Conservation (phyloP, 2,888 invertebrate genomes). For the Sesamia inferens region DNA sequence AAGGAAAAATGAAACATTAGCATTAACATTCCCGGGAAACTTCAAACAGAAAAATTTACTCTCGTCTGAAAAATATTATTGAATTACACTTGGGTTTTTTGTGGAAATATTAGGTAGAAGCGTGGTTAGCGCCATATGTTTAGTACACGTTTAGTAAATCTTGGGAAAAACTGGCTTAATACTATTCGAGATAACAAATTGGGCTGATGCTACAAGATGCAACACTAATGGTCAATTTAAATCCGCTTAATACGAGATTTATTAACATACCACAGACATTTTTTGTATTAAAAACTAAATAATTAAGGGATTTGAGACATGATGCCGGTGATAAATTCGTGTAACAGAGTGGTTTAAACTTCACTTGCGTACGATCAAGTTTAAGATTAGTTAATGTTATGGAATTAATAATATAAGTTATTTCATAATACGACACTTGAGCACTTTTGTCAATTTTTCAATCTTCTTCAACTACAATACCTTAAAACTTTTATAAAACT, state of each 20-base stretch:
- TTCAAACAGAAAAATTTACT: conserved; percentile 41
- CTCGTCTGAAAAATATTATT: conserved; percentile 52
- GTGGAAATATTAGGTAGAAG: conserved; percentile 43
- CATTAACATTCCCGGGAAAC: conserved; percentile 36
- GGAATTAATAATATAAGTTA: conserved; percentile 8
- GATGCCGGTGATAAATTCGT: conserved; percentile 35
- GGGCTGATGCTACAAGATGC: not conserved
- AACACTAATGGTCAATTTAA: conserved; percentile 57
- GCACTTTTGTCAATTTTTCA: not conserved
- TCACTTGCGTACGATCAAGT: conserved; percentile 26
- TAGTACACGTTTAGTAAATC: conserved; percentile 8
- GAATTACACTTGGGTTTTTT: conserved; percentile 39
- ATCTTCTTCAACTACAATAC: not conserved
- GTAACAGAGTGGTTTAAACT: conserved; percentile 20
- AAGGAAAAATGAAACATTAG: conserved; percentile 26
- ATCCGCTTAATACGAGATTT: conserved; percentile 45
- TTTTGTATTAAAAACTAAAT: conserved; percentile 7
- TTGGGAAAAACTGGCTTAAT: conserved; percentile 24
- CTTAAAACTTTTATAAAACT: not conserved
- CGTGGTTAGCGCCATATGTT: conserved; percentile 35
- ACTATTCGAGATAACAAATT: conserved; percentile 37
- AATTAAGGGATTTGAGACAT: conserved; percentile 31
- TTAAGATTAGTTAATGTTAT: conserved; percentile 26
- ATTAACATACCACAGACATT: conserved; percentile 28
- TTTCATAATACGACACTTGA: conserved; percentile 18